Base-by-base conservation (phyloP, 2,888 invertebrate genomes). In the Himalopsyche anomala region DNA sequence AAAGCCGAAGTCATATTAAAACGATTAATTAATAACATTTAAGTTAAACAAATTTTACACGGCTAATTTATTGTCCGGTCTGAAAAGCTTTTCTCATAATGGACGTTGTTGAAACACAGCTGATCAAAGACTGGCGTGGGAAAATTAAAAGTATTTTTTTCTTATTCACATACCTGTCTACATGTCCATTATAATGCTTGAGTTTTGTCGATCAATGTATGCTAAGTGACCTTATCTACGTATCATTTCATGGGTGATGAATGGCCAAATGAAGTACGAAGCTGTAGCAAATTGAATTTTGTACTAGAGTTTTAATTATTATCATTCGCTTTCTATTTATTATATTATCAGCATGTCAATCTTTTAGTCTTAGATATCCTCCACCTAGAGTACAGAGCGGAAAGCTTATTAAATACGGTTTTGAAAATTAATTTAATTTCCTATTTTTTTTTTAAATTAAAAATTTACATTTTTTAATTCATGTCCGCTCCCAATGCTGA, bases 51-150 rank as follows among this genome's bases (percentile, higher is more conserved):
- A 19, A 6, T 62, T 56, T 62, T 62, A 19, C 62, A 5, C 19
- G 19, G 28, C 19, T 62, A 19, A 62, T 62, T 11, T 28, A 19
- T 62, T 19, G 62, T 62, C 62, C 62, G 28, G 62, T 62, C n/a
- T 6, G 62, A 62, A 62, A 19, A 6, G 19, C 19, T 62, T 62
- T 62, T 28, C 4, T 19, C 19, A n/a, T 62, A 62, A 62, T 62
- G 19, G 19, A 62, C 19, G 62, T 62, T 19, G 19, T 62, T 62
- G 62, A 62, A 62, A 62, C 9, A 62, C 19, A 62, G 62, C 62
- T 19, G 19, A 19, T 62, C 62, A 62, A 62, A 62, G 62, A 19
- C 62, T 62, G 62, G 62, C 62, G 62, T 62, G 62, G 62, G 62
- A 62, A 62, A 19, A 62, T 62, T 28, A 19, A 62, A 19, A 62